phyloP scores from a whole-genome alignment of 2,888 invertebrate species.

The Caenorhabditis sp. region DNA sequence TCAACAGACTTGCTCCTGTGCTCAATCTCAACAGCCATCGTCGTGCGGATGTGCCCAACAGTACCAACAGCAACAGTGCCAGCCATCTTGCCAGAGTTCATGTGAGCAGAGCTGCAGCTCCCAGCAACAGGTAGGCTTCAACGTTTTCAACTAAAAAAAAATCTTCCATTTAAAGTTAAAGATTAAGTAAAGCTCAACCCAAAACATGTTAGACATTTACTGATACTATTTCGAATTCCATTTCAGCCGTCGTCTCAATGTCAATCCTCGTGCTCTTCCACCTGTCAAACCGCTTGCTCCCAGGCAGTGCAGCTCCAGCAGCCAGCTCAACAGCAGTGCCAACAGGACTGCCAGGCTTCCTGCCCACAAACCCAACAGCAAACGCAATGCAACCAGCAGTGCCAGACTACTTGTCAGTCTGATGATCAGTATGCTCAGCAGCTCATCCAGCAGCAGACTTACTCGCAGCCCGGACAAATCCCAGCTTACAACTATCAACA shows the following conservation, averaged over 20 bases:
- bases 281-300: slow-evolving; percentile 54
- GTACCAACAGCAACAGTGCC: slow-evolving; percentile 58
- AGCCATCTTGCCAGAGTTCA: slow-evolving; percentile 57
- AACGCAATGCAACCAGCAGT: slow-evolving; percentile 59
- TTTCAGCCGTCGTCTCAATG: slow-evolving; percentile 51
- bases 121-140: slow-evolving; percentile 57
- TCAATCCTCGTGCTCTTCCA: slow-evolving; percentile 55
- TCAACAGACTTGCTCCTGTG: slow-evolving; percentile 61
- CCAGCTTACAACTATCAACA: slow-evolving; percentile 54
- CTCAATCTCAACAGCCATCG: slow-evolving; percentile 55
- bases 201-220: no score
- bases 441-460: slow-evolving; percentile 61
- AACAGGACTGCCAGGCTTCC: slow-evolving; percentile 53
- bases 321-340: slow-evolving; percentile 56
- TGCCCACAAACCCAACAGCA: slow-evolving; percentile 44
- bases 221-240: background rate
- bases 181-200: no score
- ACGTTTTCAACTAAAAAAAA: no score
- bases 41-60: slow-evolving; percentile 62
- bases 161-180: no score
- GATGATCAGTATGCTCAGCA: slow-evolving; percentile 64
- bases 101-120: slow-evolving; percentile 57
- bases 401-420: slow-evolving; percentile 57
- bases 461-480: slow-evolving; percentile 61
- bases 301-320: slow-evolving; percentile 42